These are phyloP conservation scores for Lamellibrachia satsuma DNA, from an alignment of 2,888 invertebrate species.

Conservation along the genomic window DNA sequence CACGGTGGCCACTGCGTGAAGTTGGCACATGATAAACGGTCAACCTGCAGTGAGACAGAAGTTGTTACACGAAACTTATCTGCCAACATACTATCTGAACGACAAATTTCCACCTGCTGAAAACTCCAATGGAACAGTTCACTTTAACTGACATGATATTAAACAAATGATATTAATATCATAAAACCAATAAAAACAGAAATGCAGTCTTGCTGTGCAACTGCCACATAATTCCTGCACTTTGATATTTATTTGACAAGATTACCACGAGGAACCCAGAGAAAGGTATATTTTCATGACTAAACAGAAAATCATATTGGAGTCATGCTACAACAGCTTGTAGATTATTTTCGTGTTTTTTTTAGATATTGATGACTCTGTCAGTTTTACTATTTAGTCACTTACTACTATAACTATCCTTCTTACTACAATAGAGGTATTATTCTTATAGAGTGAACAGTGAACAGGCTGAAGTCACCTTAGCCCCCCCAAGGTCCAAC, in stretches of 20 bases:
- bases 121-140: neutral
- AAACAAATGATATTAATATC: too few species aligned
- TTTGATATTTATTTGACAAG: too few species aligned
- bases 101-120: neutral
- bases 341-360: too few species aligned
- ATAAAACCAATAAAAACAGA: too few species aligned
- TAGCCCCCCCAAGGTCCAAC: neutral
- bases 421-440: neutral
- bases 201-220: too few species aligned
- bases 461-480: neutral
- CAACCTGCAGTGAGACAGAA: slow-evolving; percentile 48
- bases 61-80: neutral
- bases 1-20: slow-evolving; percentile 75
- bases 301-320: too few species aligned
- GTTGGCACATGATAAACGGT: slow-evolving; percentile 64
- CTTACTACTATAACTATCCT: neutral
- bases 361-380: too few species aligned
- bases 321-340: too few species aligned
- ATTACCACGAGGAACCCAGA: too few species aligned
- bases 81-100: neutral
- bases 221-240: too few species aligned
- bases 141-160: neutral
- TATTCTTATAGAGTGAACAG: neutral
- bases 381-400: too few species aligned
- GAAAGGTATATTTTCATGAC: too few species aligned